These are phyloP conservation scores for Liolophura sinensis DNA, from an alignment of 1,140 invertebrate genomes.

Conservation along the genomic window DNA sequence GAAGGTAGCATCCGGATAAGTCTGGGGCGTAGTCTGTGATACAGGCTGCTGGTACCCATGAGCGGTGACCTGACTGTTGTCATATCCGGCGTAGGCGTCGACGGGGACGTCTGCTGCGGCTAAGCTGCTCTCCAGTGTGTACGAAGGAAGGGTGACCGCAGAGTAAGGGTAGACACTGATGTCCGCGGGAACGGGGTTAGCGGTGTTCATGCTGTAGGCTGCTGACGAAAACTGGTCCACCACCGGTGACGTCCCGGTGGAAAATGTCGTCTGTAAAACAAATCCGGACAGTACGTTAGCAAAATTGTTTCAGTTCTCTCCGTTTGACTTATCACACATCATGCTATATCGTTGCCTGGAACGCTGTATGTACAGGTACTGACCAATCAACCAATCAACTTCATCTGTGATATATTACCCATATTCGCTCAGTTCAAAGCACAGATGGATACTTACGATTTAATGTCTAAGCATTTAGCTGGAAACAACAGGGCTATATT, in stretches of 20 bases:
- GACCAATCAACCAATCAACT: no score
- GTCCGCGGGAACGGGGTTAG: slow-evolving; percentile 5
- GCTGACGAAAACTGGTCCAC: slow-evolving; percentile 5
- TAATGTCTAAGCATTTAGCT: no score
- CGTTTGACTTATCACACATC: no score
- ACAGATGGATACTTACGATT: no score
- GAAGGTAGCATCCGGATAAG: slow-evolving; percentile 26
- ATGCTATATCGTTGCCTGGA: no score
- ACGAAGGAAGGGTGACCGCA: slow-evolving; percentile 31
- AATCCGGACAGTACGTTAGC: no score
- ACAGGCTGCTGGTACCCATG: neutral
- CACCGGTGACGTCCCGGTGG: slow-evolving; percentile 3
- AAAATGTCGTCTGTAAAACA: slow-evolving; percentile 9
- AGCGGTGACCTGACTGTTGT: slow-evolving; percentile 9
- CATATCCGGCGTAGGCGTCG: slow-evolving; percentile 20
- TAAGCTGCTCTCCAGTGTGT: slow-evolving; percentile 31
- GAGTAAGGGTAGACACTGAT: slow-evolving; percentile 18
- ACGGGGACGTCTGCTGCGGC: slow-evolving; percentile 28
- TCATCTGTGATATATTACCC: no score
- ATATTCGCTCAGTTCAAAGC: no score
- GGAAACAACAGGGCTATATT: no score
- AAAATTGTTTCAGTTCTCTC: no score
- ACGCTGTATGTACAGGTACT: no score
- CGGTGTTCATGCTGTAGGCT: neutral
- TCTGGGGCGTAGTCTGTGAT: slow-evolving; percentile 13